Evolutionary conservation across 2,113 vertebrate species (phyloP).

Genomic region (Eublepharis macularius): DNA sequence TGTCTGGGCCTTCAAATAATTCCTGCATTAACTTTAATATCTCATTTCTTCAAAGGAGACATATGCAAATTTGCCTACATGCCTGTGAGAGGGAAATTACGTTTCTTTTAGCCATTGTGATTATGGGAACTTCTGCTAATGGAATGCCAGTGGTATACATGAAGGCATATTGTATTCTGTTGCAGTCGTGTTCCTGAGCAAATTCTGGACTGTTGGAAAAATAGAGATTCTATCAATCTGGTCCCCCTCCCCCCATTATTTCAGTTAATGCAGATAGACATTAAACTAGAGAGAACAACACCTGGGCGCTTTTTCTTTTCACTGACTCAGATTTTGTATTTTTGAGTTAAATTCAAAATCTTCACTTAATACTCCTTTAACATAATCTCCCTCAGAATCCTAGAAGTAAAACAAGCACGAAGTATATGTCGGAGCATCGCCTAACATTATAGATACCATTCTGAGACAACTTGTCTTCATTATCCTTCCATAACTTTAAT

Average conservation of each 20-base stretch:
- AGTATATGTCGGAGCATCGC: not conserved
- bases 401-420: not conserved
- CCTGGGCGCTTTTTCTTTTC: not conserved
- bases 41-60: too few species aligned
- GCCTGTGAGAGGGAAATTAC: too few species aligned
- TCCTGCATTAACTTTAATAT: too few species aligned
- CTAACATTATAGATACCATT: slow-evolving; percentile 7
- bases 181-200: not conserved
- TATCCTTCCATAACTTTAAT: slow-evolving; percentile 21
- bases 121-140: not conserved
- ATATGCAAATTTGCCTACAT: too few species aligned
- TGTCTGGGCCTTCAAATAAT: too few species aligned
- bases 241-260: not conserved
- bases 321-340: not conserved
- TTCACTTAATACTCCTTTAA: not conserved
- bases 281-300: not conserved
- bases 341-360: not conserved
- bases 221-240: too few species aligned
- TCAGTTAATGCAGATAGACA: not conserved
- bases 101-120: too few species aligned
- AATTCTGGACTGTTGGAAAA: not conserved
- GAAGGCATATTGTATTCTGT: not conserved
- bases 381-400: not conserved
- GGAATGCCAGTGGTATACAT: not conserved
- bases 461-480: slow-evolving; percentile 18